These are phyloP conservation scores for Propithecus coquereli DNA, from an alignment of 2,113 vertebrate species.

Conservation along the genomic window DNA sequence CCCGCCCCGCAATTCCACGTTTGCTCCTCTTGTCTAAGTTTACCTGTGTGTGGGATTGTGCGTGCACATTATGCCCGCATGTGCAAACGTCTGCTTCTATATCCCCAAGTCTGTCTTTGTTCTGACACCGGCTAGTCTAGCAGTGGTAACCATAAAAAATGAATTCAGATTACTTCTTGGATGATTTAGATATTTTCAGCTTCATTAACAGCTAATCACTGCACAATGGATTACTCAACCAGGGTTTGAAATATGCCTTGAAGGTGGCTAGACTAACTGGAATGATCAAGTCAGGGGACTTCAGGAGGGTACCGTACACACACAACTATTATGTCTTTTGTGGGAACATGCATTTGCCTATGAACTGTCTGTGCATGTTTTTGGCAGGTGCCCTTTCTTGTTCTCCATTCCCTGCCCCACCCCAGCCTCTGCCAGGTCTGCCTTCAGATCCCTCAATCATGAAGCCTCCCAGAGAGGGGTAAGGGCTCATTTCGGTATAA, in stretches of 20 bases:
- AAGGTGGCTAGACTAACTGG: slow-evolving; percentile 50
- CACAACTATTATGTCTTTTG: slow-evolving; percentile 50
- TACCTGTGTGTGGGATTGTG: neutral
- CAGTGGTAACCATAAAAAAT: slow-evolving; percentile 30
- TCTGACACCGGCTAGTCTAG: neutral
- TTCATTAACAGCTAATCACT: slow-evolving; percentile 61
- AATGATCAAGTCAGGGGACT: slow-evolving; percentile 15
- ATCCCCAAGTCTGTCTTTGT: slow-evolving; percentile 1
- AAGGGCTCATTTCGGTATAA: neutral
- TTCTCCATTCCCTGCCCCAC: neutral
- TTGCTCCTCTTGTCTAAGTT: neutral
- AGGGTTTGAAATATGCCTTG: slow-evolving; percentile 54
- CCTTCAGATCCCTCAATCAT: neutral
- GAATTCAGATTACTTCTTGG: slow-evolving; percentile 41
- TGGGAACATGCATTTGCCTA: slow-evolving; percentile 30
- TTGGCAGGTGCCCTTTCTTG: slow-evolving; percentile 38
- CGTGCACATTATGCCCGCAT: neutral
- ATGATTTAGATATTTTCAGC: slow-evolving; percentile 62
- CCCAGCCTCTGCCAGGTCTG: slow-evolving; percentile 22
- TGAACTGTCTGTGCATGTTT: slow-evolving; percentile 58
- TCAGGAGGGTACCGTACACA: neutral
- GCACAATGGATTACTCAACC: slow-evolving; percentile 58
- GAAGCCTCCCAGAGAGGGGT: neutral
- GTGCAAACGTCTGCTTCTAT: neutral
- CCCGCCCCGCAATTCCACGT: neutral